Percentiles rank a stretch among this genome's conserved stretches.
These are phyloP conservation scores for Silurus glanis DNA, from an alignment of 2,113 vertebrate species.

Conservation along the genomic window DNA sequence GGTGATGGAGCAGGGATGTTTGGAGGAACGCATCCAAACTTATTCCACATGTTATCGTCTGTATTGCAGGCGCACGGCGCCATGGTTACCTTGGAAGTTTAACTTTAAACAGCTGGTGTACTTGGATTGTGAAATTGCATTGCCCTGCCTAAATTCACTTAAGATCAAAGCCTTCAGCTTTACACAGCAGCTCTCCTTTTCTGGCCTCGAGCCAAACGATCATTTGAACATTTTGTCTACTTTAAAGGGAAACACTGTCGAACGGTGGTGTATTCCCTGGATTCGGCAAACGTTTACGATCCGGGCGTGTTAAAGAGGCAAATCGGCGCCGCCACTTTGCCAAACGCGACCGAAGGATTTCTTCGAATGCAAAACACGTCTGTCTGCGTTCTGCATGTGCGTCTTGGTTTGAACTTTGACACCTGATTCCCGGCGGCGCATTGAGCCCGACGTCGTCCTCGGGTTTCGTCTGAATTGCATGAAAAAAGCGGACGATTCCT, in stretches of 20 bases:
- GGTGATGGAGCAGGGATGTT: slow-evolving; percentile 57
- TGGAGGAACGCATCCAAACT: slow-evolving; percentile 76
- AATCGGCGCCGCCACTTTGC: not conserved
- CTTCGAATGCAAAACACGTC: not conserved
- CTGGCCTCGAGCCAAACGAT: slow-evolving; percentile 76
- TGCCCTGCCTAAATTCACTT: slow-evolving; percentile 67
- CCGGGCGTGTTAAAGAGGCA: not conserved
- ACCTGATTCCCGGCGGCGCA: slow-evolving; percentile 70
- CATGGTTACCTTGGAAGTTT: slow-evolving; percentile 84
- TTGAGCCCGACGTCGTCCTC: slow-evolving; percentile 52
- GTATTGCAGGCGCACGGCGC: slow-evolving; percentile 75
- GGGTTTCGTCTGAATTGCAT: slow-evolving; percentile 19
- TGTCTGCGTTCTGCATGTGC: not conserved
- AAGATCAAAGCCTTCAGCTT: slow-evolving; percentile 76
- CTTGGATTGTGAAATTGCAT: slow-evolving; percentile 83
- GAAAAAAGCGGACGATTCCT: slow-evolving; percentile 56
- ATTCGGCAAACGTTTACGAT: slow-evolving; percentile 30
- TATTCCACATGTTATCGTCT: slow-evolving; percentile 80
- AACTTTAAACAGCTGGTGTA: slow-evolving; percentile 84
- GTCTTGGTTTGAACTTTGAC: slow-evolving; percentile 67
- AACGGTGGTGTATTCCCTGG: slow-evolving; percentile 13
- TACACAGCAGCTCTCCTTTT: slow-evolving; percentile 74
- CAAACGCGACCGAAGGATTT: not conserved
- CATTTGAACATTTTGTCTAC: slow-evolving; percentile 78
- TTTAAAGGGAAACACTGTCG: slow-evolving; percentile 60